Percentiles rank a stretch among this genome's conserved stretches.
phyloP scores from a whole-genome alignment of 1,140 invertebrate genomes.

The Rhopalosiphum padi region DNA sequence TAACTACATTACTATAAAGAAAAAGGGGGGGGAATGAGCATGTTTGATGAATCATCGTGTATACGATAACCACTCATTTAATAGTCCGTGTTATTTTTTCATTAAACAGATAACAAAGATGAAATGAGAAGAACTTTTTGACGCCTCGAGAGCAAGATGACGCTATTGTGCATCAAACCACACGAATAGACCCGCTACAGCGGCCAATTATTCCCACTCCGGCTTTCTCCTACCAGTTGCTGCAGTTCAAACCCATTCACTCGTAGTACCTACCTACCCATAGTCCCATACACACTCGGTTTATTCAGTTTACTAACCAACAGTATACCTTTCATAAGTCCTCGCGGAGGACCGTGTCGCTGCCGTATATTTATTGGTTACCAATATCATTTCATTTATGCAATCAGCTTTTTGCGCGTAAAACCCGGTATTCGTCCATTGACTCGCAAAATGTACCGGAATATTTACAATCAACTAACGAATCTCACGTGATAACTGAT shows the following conservation, averaged over 20 bases:
- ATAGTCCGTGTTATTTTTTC: neutral
- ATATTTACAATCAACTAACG: neutral
- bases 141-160: conserved; percentile 6
- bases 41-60: neutral
- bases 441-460: conserved; percentile 4
- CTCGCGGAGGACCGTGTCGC: neutral
- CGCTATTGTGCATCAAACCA: neutral
- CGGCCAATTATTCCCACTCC: conserved; percentile 4
- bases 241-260: neutral
- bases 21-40: neutral
- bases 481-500: neutral
- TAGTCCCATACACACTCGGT: neutral
- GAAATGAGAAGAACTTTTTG: conserved; percentile 1
- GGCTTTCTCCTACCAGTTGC: neutral
- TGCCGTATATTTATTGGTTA: neutral
- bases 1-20: neutral
- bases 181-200: conserved; percentile 8
- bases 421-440: neutral
- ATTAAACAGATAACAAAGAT: neutral
- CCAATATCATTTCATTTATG: neutral
- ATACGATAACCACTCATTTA: neutral
- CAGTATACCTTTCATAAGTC: neutral
- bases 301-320: neutral
- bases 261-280: neutral
- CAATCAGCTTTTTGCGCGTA: neutral